Evolutionary conservation across 2,797 vertebrate genomes (phyloP).

Genomic region (Ctenosaura bakeri): DNA sequence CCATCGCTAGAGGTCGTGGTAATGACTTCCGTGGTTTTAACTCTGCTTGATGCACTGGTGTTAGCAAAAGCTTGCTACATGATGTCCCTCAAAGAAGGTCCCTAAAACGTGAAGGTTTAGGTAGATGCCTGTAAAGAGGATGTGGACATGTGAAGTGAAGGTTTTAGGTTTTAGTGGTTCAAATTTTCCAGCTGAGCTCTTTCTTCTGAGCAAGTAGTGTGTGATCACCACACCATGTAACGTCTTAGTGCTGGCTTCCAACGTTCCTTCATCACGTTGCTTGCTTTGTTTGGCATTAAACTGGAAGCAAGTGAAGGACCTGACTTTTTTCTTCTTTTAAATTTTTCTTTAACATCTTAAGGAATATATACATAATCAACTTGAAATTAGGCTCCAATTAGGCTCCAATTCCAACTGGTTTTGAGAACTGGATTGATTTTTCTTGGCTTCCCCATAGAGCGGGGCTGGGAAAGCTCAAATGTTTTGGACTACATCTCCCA

Average conservation of each 20-base stretch:
- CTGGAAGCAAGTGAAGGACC: not conserved
- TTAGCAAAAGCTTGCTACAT: conserved; percentile 17
- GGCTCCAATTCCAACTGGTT: not conserved
- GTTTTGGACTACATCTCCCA: too few relatives aligned
- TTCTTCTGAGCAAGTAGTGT: conserved; percentile 52
- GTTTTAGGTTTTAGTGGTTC: not conserved
- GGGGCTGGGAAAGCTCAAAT: too few relatives aligned
- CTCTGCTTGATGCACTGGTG: not conserved
- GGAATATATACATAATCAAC: not conserved
- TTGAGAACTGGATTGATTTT: not conserved
- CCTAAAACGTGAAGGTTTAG: not conserved
- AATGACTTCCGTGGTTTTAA: not conserved
- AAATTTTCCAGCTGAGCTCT: conserved; percentile 63
- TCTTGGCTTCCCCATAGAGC: not conserved
- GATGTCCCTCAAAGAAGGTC: conserved; percentile 7
- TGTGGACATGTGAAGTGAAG: too few relatives aligned
- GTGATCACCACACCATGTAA: conserved; percentile 76
- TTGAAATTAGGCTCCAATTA: not conserved
- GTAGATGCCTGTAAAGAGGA: not conserved
- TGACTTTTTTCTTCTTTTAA: not conserved
- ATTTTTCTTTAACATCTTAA: not conserved
- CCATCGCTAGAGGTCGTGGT: too few relatives aligned
- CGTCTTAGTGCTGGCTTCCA: conserved; percentile 74
- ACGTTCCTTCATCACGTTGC: not conserved
- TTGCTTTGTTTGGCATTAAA: not conserved